Base-by-base conservation (phyloP, 2,888 invertebrate genomes). In the Luperina nickerlii region DNA sequence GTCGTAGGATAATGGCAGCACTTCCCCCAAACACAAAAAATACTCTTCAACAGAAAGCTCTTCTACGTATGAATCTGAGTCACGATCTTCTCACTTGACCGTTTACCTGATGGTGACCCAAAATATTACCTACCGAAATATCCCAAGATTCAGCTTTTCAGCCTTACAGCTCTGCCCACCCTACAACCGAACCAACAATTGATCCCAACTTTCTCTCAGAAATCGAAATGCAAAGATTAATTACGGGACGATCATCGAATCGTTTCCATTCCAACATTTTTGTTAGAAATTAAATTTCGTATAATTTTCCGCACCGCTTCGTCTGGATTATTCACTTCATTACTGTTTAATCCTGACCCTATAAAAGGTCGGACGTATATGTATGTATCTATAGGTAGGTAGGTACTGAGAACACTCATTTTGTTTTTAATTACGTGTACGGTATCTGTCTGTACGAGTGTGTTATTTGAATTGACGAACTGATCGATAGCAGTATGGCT, bases 251-350 rank as follows among this genome's bases (percentile, higher is more conserved):
- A 88, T 84, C 85, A 87, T 82, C 77, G 82, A 83, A 81, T 84
- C 85, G 87, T 74, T 82, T 75, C 76, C 82, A 83, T 89, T 83
- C 83, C 85, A 60, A 84, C 84, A 83, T 88, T 90, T 90, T 90
- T 84, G 89, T 84, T 88, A 81, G 82, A 88, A 87, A 88, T 89
- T 74, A 87, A 89, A 90, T 88, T 90, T 90, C 88, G 85, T 89
- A 88, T 90, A 90, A 91, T 92, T 93, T 92, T 90, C 90, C 88
- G 82, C 89, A 72, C 86, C 89, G 90, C 87, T 90, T 87, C 87
- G 81, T 88, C 83, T 78, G 89, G 90, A 92, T 92, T 91, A 91
- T 90, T 90, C 91, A 91, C 90, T 92, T 92, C 90, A 92, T 93
- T 92, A 92, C 89, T 87, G 89, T 90, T 91, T 91, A 91, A 93